A percentile compares a stretch with the other conserved stretches of the same genome.
Evolutionary conservation across 2,888 invertebrate genomes (phyloP).

Genomic region (Dexiosoma caninum): DNA sequence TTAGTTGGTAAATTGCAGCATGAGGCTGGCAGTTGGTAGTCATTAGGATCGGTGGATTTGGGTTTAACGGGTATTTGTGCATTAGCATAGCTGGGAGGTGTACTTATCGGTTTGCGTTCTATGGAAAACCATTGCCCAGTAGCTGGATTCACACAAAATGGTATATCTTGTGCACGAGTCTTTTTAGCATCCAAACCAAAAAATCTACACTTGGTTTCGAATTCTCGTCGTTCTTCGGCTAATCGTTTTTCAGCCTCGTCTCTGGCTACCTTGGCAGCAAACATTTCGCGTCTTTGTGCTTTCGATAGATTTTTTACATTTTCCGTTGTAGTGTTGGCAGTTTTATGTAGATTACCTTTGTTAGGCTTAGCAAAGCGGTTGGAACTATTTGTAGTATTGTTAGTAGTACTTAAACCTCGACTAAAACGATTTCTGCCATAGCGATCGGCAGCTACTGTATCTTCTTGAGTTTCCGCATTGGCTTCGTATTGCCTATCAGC

Average conservation of each 20-base stretch:
- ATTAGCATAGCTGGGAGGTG: conserved; percentile 74
- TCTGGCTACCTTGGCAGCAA: conserved; percentile 76
- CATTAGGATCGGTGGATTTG: conserved; percentile 71
- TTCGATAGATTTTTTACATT: conserved; percentile 71
- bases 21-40: conserved; percentile 78
- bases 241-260: conserved; percentile 76
- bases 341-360: conserved; percentile 52
- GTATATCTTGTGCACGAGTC: conserved; percentile 71
- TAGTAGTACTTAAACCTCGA: conserved; percentile 38
- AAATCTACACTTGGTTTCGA: conserved; percentile 75
- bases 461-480: conserved; percentile 58
- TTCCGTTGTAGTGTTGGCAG: conserved; percentile 54
- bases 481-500: conserved; percentile 82
- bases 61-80: conserved; percentile 69
- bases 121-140: conserved; percentile 76
- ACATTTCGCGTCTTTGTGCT: conserved; percentile 75
- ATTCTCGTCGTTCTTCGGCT: conserved; percentile 73
- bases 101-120: conserved; percentile 70
- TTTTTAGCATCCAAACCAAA: conserved; percentile 75
- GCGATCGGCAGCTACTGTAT: conserved; percentile 47
- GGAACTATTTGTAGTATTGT: not conserved
- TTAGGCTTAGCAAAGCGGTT: conserved; percentile 58
- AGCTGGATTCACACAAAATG: conserved; percentile 75
- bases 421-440: conserved; percentile 67
- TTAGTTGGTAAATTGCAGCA: conserved; percentile 84